Conservation (phyloP, 2,888 invertebrate genomes). For the Coelopa pilipes region DNA sequence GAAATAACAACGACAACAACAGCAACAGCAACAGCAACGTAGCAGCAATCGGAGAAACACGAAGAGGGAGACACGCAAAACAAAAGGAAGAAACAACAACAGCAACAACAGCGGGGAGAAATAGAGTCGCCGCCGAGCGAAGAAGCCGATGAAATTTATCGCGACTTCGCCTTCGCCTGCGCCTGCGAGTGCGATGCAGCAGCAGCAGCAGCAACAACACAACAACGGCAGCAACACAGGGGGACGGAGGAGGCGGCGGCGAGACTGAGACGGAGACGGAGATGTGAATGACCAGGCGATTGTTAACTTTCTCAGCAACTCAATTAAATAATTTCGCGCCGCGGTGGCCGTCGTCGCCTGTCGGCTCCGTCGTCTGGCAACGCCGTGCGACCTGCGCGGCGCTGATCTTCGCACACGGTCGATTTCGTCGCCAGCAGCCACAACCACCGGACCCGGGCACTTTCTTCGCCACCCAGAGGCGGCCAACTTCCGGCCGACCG, state of each 20-base stretch:
- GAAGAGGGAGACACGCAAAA: too few relatives aligned
- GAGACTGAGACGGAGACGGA: not conserved
- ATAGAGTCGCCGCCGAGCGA: not conserved
- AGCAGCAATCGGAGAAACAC: too few relatives aligned
- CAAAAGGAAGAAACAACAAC: not conserved
- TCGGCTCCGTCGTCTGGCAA: not conserved
- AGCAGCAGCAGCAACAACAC: slow-evolving; percentile 14
- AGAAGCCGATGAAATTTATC: too few relatives aligned
- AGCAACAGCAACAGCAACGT: too few relatives aligned
- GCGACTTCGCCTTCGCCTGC: too few relatives aligned
- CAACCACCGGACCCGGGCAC: too few relatives aligned
- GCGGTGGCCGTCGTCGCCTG: not conserved
- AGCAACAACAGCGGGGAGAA: not conserved
- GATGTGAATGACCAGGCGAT: slow-evolving; percentile 21
- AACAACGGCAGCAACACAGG: slow-evolving; percentile 12
- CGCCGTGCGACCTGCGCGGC: not conserved
- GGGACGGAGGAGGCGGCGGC: not conserved
- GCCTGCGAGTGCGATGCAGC: not conserved
- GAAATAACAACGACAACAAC: too few relatives aligned
- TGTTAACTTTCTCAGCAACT: slow-evolving; percentile 25
- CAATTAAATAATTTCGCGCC: slow-evolving; percentile 28
- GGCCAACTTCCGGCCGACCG: slow-evolving; percentile 17
- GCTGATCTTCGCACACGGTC: slow-evolving; percentile 11
- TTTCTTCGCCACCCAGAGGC: not conserved
- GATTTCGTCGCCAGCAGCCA: not conserved